Percentiles rank a stretch among this genome's conserved stretches.
Evolutionary conservation across 2,888 invertebrate genomes (phyloP).

Genomic region (Tolmerus cingulatus): DNA sequence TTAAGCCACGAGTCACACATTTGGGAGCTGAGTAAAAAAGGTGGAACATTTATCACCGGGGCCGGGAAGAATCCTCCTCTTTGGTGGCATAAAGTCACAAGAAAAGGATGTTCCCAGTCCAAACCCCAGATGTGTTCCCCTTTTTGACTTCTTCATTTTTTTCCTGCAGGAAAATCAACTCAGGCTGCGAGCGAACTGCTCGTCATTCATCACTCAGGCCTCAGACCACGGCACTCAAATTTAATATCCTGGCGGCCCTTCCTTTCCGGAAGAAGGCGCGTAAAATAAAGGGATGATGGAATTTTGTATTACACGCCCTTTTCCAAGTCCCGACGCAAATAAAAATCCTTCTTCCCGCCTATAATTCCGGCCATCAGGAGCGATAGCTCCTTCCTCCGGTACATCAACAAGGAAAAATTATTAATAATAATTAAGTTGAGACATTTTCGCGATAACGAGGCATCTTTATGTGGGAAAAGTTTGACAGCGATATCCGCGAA

Average conservation of each 20-base stretch:
- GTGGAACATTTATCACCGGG: constrained; percentile 7
- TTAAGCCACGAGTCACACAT: background rate
- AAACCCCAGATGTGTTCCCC: background rate
- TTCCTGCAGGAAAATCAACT: background rate
- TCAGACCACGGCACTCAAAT: background rate
- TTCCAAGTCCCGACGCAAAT: background rate
- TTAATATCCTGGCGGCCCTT: background rate
- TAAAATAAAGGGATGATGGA: background rate
- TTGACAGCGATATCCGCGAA: background rate
- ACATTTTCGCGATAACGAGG: constrained; percentile 8
- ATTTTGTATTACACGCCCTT: constrained; percentile 1
- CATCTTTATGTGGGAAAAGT: background rate
- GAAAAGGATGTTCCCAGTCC: background rate
- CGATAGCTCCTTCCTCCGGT: background rate
- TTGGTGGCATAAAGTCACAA: background rate
- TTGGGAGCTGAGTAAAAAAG: constrained; percentile 1
- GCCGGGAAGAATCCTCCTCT: background rate
- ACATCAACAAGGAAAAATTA: background rate
- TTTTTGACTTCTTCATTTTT: background rate
- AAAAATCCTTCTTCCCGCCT: background rate
- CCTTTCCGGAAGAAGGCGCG: background rate
- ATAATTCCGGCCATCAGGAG: background rate
- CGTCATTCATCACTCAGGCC: background rate
- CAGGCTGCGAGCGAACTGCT: background rate
- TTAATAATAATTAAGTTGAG: constrained; percentile 8